Base-by-base conservation (phyloP, 2,888 invertebrate genomes). In the Dasysyrphus albostriatus region DNA sequence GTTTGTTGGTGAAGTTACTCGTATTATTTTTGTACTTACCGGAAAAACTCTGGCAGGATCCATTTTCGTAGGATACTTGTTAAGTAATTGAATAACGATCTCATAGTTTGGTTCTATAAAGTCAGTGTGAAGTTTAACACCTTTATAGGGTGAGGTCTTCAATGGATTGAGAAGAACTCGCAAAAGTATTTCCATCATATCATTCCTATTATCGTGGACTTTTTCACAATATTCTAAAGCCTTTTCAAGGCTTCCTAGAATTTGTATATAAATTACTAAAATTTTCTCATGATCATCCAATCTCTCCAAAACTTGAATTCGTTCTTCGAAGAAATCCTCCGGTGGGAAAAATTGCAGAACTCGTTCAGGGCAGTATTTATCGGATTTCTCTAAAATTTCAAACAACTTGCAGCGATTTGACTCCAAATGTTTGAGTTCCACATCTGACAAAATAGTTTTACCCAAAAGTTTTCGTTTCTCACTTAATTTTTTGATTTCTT, bases 251-350 rank as follows among this genome's bases (percentile, higher is more conserved):
- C 99, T 96, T 54, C 97, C 95, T 79, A 99, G 93, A 39, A 98
- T 95, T 90, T 97, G 96, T 24, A 98, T 95, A 92, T 98, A 99
- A 90, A 99, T 97, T 0, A 96, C 96, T 59, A 99, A 93, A 0
- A 98, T 98, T 91, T 98, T 97, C 90, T 98, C 97, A 91, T 99
- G 99, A 87, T 96, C 91, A 0, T 97, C 97, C 32, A 99, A 93
- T 89, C 97, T 96, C 0, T 98, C 99, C 56, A 99, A 93, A 83
- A 99, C 96, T 16, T 99, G 94, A 0, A 99, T 99, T 84, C 98
- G 94, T 92, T 99, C 99, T 91, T 99, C 98, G 90, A 97, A 96
- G 90, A 99, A 93, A 79, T 94, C 94, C 89, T 98, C 96, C 58
- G 95, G 95, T 0, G 98, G 98, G 89, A 99, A 98, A 90, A 97